phyloP scores from a whole-genome alignment of 2,113 vertebrate species.

The Aptenodytes forsteri region DNA sequence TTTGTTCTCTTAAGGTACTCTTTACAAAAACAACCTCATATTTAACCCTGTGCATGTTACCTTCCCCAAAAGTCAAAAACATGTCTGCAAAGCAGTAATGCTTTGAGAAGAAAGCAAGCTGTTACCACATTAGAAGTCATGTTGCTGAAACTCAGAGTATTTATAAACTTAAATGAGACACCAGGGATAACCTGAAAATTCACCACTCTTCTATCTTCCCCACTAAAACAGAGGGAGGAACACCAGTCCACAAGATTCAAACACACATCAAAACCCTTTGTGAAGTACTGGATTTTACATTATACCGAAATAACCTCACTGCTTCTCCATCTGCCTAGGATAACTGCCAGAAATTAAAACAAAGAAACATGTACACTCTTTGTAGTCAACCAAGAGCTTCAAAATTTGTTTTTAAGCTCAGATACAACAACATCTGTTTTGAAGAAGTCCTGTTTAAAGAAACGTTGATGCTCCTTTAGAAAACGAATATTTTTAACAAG shows the following conservation, averaged over 20 bases:
- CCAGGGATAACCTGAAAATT: background rate
- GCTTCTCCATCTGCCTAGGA: conserved; percentile 32
- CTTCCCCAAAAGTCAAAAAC: background rate
- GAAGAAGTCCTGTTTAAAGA: background rate
- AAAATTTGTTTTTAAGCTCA: background rate
- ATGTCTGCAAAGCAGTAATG: background rate
- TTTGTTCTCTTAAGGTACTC: background rate
- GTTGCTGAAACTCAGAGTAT: background rate
- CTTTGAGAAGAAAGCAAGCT: background rate
- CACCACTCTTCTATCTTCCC: background rate
- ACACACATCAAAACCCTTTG: background rate
- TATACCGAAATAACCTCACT: background rate
- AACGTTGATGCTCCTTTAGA: background rate
- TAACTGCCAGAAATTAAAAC: background rate
- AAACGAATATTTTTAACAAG: background rate
- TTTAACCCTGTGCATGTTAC: background rate
- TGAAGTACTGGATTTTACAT: conserved; percentile 24
- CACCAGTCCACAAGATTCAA: background rate
- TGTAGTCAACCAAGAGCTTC: background rate
- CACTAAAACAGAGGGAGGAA: background rate
- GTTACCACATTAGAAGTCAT: background rate
- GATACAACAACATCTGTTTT: conserved; percentile 1
- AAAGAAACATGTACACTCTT: background rate
- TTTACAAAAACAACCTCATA: background rate
- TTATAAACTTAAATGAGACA: background rate